Conservation (phyloP, 2,797 vertebrate species). For the Pangasius larnaudii region DNA sequence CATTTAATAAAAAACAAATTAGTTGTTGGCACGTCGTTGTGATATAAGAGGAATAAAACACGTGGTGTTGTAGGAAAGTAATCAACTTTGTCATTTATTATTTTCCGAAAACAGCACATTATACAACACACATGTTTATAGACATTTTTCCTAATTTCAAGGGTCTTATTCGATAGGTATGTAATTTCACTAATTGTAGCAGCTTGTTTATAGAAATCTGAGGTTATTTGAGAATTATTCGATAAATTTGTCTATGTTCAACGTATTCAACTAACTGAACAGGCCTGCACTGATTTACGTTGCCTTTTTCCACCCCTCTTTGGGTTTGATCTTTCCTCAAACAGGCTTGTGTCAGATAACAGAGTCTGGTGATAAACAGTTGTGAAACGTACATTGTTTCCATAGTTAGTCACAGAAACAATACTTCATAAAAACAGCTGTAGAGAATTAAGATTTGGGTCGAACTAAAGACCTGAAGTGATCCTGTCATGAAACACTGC, state of each 20-base stretch:
- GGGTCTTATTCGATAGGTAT: not conserved
- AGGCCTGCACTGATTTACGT: not conserved
- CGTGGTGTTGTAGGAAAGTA: too few relatives aligned
- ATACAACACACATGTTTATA: not conserved
- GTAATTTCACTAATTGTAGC: not conserved
- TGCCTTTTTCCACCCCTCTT: not conserved
- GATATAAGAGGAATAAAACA: too few relatives aligned
- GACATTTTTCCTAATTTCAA: not conserved
- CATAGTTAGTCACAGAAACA: slow-evolving; percentile 41
- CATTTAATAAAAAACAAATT: too few relatives aligned
- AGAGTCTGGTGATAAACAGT: slow-evolving; percentile 18
- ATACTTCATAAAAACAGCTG: slow-evolving; percentile 44
- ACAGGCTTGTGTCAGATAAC: slow-evolving; percentile 25
- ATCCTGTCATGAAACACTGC: not conserved
- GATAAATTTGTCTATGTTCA: not conserved
- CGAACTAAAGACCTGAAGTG: not conserved
- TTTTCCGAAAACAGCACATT: not conserved
- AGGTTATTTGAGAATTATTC: not conserved
- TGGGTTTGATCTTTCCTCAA: slow-evolving; percentile 25
- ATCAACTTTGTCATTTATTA: too few relatives aligned
- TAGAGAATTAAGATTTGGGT: slow-evolving; percentile 24
- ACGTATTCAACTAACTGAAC: not conserved
- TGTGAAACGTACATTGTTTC: slow-evolving; percentile 47
- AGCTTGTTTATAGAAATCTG: not conserved
- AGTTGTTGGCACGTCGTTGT: too few relatives aligned